Evolutionary conservation across 2,888 invertebrate genomes (phyloP).

Genomic region (Rugalucina vietnamica): DNA sequence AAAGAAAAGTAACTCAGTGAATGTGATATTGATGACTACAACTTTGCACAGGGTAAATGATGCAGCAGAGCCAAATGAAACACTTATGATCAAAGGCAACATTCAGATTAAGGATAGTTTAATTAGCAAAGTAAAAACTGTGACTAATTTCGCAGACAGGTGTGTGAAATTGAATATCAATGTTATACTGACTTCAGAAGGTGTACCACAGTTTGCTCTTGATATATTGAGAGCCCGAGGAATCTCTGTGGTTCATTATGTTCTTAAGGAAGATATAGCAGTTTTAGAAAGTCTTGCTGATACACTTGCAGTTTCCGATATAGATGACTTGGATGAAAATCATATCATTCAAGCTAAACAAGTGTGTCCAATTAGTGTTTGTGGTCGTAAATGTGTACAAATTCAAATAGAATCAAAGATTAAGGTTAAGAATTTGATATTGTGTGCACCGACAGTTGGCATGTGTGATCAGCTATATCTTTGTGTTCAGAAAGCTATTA

Average conservation of each 20-base stretch:
- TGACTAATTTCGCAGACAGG: constrained; percentile 45
- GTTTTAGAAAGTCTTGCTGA: constrained; percentile 49
- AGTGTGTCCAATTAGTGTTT: constrained; percentile 33
- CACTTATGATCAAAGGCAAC: constrained; percentile 16
- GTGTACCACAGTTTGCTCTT: constrained; percentile 64
- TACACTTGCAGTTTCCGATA: constrained; percentile 26
- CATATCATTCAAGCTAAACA: constrained; percentile 24
- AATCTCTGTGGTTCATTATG: constrained; percentile 64
- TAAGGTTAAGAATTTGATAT: constrained; percentile 43
- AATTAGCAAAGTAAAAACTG: constrained; percentile 15
- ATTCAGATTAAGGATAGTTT: constrained; percentile 13
- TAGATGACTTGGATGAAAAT: constrained; percentile 27
- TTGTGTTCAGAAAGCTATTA: constrained; percentile 55
- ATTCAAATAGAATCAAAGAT: constrained; percentile 3
- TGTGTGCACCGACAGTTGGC: constrained; percentile 68
- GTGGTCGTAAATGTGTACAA: constrained; percentile 47
- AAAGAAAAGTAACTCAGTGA: not conserved
- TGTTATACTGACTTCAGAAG: constrained; percentile 63
- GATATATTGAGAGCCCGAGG: constrained; percentile 53
- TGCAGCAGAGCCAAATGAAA: constrained; percentile 25
- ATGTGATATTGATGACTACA: constrained; percentile 27
- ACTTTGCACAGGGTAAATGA: constrained; percentile 3
- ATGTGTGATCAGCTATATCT: constrained; percentile 59
- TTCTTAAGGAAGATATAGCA: constrained; percentile 62
- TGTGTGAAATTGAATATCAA: constrained; percentile 36